Evolutionary conservation across 2,797 vertebrate genomes (phyloP), one percentile per base, ranked within the genome.

Genomic region (Prunella strophiata): DNA sequence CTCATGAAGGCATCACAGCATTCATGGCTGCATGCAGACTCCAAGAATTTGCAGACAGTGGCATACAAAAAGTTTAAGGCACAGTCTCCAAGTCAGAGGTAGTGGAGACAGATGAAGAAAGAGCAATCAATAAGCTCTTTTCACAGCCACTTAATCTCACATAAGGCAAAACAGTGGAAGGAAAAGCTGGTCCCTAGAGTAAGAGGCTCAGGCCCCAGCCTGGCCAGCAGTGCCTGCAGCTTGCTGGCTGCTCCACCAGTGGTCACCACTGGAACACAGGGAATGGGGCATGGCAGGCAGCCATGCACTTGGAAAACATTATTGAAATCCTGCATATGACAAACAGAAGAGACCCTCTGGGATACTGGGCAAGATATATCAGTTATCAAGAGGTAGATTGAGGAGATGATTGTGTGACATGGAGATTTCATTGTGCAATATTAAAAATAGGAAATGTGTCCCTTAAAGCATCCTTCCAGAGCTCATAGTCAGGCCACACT

Each of bases 401-500:
- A 79, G 51, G 15, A 90, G 16, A 82, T 52, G 61, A 79, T 77
- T 2, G 0, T 23, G 65, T 79, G 70, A 88, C 27, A 50, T 13
- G 34, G 71, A 67, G 52, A 93, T 90, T 77, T 89, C 55, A 65
- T 30, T 77, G 80, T 95, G 88, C n/a, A 71, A 23, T 82, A 61
- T 32, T 71, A 30, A 74, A 57, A 51, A 58, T 27, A 58, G 36
- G 6, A 51, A 80, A 54, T 0, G 0, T 11, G 21, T 67, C 57
- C 52, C 68, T 70, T 76, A 19, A 90, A 85, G 57, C 67, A 94
- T 25, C 52, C 67, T 68, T 91, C 77, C 85, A 95, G 96, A 90
- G 71, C 80, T 91, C 52, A 20, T 5, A 57, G 34, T 61, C 84
- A 91, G 54, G 26, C 47, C 48, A 61, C 12, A 4, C 20, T 23